Conservation (phyloP, 2,113 vertebrate species). For the Chionis minor region DNA sequence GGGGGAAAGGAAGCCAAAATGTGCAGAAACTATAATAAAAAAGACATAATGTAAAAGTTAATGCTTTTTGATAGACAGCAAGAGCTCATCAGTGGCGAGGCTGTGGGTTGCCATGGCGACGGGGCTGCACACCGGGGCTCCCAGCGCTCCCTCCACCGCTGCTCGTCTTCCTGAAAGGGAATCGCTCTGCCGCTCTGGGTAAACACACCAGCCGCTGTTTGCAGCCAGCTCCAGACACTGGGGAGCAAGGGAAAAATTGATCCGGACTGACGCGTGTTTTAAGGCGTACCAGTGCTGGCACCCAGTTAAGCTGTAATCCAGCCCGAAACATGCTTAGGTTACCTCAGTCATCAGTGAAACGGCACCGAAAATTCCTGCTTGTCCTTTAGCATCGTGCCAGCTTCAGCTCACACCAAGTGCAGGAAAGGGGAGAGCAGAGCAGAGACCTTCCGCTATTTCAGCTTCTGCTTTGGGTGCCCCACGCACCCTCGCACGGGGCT, state of each 20-base stretch:
- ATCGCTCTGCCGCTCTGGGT: neutral
- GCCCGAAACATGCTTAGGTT: neutral
- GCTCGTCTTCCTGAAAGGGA: neutral
- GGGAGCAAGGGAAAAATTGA: neutral
- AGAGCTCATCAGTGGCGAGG: constrained; percentile 34
- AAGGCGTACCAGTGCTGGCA: neutral
- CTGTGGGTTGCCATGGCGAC: constrained; percentile 55
- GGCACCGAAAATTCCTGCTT: neutral
- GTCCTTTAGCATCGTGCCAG: neutral
- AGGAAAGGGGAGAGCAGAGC: neutral
- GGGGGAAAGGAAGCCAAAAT: constrained; percentile 34
- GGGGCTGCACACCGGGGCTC: neutral
- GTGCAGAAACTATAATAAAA: constrained; percentile 52
- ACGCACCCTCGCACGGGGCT: neutral
- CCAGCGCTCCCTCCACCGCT: neutral
- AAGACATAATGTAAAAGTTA: constrained; percentile 64
- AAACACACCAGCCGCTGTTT: neutral
- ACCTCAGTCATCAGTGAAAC: neutral
- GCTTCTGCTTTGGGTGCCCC: neutral
- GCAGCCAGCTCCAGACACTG: constrained; percentile 14
- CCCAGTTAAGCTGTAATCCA: neutral
- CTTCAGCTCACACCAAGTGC: neutral
- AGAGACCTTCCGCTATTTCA: neutral
- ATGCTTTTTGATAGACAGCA: constrained; percentile 65
- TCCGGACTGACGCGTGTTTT: rapidly evolving